These are phyloP conservation scores for Sycophila sp. DNA, from an alignment of 1,140 invertebrate genomes.

Conservation along the genomic window DNA sequence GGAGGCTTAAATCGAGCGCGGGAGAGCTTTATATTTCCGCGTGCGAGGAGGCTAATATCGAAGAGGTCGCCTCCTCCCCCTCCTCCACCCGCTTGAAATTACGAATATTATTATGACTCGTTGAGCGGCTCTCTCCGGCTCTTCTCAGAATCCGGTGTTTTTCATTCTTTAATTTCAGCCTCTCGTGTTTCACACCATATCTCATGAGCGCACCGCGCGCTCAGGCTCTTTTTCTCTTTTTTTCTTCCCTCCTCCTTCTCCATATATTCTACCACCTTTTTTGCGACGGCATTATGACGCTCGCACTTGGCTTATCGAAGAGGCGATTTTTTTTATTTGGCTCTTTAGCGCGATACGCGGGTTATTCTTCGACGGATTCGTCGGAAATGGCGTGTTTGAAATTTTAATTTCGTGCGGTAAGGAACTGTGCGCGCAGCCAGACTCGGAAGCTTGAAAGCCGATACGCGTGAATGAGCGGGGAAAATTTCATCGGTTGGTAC, in stretches of 20 bases:
- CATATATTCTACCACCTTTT: not conserved
- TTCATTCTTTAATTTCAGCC: slow-evolving; percentile 61
- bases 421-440: not conserved
- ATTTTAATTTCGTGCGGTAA: slow-evolving; percentile 15
- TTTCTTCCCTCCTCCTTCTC: slow-evolving; percentile 6
- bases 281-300: not conserved
- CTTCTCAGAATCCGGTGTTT: slow-evolving; percentile 61
- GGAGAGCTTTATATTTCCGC: slow-evolving; percentile 24
- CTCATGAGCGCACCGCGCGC: slow-evolving; percentile 48
- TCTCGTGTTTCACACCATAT: slow-evolving; percentile 62
- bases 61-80: not conserved
- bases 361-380: not conserved
- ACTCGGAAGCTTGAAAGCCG: not conserved
- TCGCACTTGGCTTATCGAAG: slow-evolving; percentile 20
- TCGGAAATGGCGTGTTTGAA: slow-evolving; percentile 13
- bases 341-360: not conserved
- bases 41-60: slow-evolving; percentile 9
- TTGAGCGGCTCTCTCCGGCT: slow-evolving; percentile 33
- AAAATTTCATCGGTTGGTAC: not conserved
- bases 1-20: not conserved
- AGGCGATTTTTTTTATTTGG: slow-evolving; percentile 21
- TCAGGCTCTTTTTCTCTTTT: slow-evolving; percentile 1
- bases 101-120: slow-evolving; percentile 40
- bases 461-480: not conserved
- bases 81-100: slow-evolving; percentile 7